Evolutionary conservation across 1,140 invertebrate species (phyloP).

Genomic region (Vollenhovia emeryi): DNA sequence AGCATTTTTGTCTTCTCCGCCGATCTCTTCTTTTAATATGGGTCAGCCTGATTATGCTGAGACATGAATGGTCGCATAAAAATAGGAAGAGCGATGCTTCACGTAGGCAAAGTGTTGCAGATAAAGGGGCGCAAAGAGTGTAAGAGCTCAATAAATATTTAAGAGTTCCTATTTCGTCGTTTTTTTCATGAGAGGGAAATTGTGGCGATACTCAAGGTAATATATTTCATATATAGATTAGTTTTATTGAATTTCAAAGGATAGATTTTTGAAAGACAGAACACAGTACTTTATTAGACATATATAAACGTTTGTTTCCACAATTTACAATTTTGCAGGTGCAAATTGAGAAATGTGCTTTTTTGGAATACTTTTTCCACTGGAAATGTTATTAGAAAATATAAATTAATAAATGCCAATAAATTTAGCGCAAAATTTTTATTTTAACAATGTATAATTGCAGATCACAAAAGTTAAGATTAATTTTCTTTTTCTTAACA

Average conservation of each 20-base stretch:
- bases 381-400: background rate
- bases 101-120: constrained; percentile 34
- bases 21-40: constrained; percentile 65
- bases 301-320: background rate
- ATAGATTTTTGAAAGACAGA: background rate
- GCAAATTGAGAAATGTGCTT: constrained; percentile 3
- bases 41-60: constrained; percentile 70
- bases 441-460: constrained; percentile 1
- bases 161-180: constrained; percentile 12
- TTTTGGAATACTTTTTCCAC: constrained; percentile 5
- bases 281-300: constrained; percentile 29
- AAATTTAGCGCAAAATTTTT: background rate
- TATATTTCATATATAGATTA: constrained; percentile 18
- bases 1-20: constrained; percentile 42
- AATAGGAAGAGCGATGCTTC: constrained; percentile 45
- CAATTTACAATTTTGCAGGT: background rate
- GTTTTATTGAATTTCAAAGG: constrained; percentile 7
- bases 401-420: background rate
- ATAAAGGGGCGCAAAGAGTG: background rate
- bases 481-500: background rate
- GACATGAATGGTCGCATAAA: constrained; percentile 62
- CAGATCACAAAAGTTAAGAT: constrained; percentile 48
- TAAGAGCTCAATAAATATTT: constrained; percentile 47
- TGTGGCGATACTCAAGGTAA: constrained; percentile 4
- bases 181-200: constrained; percentile 17